Percentiles rank a stretch among this genome's conserved stretches.
Conservation (phyloP, 2,888 invertebrate genomes). For the Alentia gelatinosa region DNA sequence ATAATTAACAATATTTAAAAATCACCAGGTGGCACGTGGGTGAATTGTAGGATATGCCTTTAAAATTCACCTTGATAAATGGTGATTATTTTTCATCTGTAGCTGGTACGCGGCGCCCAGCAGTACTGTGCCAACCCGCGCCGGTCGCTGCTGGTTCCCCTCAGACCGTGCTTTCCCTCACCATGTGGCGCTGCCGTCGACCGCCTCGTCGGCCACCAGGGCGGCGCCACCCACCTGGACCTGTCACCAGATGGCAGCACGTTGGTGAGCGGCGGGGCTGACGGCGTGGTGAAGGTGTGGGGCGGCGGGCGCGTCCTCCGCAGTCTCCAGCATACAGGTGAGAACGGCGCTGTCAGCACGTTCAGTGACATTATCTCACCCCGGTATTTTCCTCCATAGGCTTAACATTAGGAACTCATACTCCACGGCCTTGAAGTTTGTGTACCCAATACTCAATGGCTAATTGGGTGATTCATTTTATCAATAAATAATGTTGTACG, state of each 20-base stretch:
- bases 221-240: slow-evolving; percentile 10
- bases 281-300: slow-evolving; percentile 30
- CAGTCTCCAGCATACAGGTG: not conserved
- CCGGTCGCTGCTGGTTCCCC: not conserved
- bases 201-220: slow-evolving; percentile 6
- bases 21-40: too few relatives aligned
- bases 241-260: slow-evolving; percentile 45
- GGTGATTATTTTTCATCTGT: not conserved
- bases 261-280: not conserved
- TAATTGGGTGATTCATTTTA: too few relatives aligned
- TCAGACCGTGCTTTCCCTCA: slow-evolving; percentile 18
- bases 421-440: too few relatives aligned
- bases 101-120: slow-evolving; percentile 27
- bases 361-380: too few relatives aligned
- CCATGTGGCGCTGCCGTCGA: slow-evolving; percentile 28
- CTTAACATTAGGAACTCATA: too few relatives aligned
- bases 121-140: slow-evolving; percentile 33
- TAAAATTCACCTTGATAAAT: too few relatives aligned
- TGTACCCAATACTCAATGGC: too few relatives aligned
- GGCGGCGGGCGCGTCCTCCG: not conserved
- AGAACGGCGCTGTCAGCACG: too few relatives aligned
- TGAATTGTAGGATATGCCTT: too few relatives aligned
- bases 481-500: too few relatives aligned
- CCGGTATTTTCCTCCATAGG: too few relatives aligned
- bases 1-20: too few relatives aligned